Percentiles rank a stretch among this genome's conserved stretches.
These are phyloP conservation scores for Chrysaora quinquecirrha DNA, from an alignment of 30 jellyfish, hydroid and myxozoan species.

Conservation along the genomic window DNA sequence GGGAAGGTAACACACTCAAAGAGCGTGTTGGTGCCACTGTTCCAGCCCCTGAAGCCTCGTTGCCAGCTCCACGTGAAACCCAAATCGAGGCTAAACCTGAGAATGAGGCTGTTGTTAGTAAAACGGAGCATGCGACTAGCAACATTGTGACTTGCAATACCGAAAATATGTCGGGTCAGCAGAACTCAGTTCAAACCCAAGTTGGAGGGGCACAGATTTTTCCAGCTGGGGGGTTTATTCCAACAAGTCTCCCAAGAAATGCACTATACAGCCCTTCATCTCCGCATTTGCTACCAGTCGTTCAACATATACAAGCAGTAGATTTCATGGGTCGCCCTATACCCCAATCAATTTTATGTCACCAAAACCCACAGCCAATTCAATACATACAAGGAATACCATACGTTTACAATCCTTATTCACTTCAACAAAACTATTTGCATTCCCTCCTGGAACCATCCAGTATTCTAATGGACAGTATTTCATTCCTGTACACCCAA, in stretches of 20 bases:
- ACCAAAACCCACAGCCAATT: conserved; percentile 19
- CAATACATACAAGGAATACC: conserved; percentile 63
- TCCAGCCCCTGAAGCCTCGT: background rate
- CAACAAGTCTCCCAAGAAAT: conserved; percentile 16
- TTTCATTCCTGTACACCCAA: conserved; percentile 61
- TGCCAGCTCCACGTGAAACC: background rate
- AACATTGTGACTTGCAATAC: no score
- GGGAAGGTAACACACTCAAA: background rate
- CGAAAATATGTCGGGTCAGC: no score
- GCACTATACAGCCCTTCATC: conserved; percentile 42
- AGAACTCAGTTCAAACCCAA: background rate
- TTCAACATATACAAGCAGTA: conserved; percentile 52
- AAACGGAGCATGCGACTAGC: no score
- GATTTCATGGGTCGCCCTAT: conserved; percentile 50
- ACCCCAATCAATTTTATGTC: conserved; percentile 6
- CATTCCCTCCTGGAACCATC: conserved; percentile 62
- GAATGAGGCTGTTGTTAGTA: background rate
- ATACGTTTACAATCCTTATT: conserved; percentile 53
- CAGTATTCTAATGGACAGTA: conserved; percentile 68
- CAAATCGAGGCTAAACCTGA: background rate
- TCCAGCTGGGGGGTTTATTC: conserved; percentile 6
- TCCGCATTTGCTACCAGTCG: conserved; percentile 73
- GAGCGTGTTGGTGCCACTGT: background rate
- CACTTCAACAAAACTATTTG: conserved; percentile 51
- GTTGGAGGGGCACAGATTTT: background rate